phyloP scores from a whole-genome alignment of 2,113 vertebrate genomes.

The Barbus barbus region DNA sequence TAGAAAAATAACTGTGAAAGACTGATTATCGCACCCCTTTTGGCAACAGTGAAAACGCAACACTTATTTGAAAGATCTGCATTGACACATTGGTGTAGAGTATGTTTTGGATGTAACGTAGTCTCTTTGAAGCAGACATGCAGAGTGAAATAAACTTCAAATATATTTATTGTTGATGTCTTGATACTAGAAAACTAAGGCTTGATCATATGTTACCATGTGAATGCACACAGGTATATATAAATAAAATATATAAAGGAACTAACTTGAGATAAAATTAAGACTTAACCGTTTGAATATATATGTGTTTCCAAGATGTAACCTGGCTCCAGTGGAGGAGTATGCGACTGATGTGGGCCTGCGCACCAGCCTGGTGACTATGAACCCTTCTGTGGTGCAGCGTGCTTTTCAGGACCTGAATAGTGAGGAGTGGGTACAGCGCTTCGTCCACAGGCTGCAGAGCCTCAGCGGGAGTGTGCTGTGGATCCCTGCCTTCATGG shows the following conservation, averaged over 20 bases:
- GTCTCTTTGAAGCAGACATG: not conserved
- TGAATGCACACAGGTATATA: too few species aligned
- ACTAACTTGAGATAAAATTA: not conserved
- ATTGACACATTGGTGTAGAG: not conserved
- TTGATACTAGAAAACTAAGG: not conserved
- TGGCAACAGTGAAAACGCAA: not conserved
- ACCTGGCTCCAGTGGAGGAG: constrained; percentile 92
- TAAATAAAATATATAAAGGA: not conserved
- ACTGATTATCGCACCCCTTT: not conserved
- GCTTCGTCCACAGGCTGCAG: constrained; percentile 84
- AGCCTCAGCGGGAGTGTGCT: constrained; percentile 89
- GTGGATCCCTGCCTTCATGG: constrained; percentile 98
- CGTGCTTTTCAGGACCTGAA: constrained; percentile 92
- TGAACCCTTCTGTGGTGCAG: constrained; percentile 97
- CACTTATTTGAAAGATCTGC: not conserved
- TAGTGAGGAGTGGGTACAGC: constrained; percentile 85
- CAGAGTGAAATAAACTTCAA: not conserved
- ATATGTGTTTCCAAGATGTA: constrained; percentile 78
- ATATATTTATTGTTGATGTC: not conserved
- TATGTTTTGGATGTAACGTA: not conserved
- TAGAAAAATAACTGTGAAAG: not conserved
- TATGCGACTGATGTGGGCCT: constrained; percentile 84
- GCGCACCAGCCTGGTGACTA: constrained; percentile 90
- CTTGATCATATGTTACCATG: not conserved
- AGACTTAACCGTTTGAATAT: not conserved